phyloP scores from a whole-genome alignment of 2,113 vertebrate genomes.

The Chionis minor region DNA sequence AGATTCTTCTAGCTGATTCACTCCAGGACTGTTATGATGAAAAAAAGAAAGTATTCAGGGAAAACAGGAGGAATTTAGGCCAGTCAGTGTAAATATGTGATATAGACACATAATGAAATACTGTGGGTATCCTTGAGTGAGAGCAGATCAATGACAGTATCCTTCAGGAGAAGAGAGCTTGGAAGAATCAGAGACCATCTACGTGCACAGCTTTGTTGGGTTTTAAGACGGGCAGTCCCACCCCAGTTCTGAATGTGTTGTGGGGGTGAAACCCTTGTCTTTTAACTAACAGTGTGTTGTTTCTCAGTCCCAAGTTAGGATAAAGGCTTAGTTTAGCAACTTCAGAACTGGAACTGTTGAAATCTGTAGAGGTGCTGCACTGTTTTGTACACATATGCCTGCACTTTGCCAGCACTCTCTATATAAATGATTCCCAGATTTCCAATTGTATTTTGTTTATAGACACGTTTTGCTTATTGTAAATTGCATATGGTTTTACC shows the following conservation, averaged over 20 bases:
- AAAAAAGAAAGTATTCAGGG: not conserved
- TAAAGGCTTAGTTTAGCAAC: not conserved
- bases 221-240: not conserved
- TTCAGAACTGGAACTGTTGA: not conserved
- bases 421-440: conserved; percentile 71
- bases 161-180: not conserved
- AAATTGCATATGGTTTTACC: conserved; percentile 68
- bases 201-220: not conserved
- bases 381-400: conserved; percentile 48
- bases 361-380: conserved; percentile 55
- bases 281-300: not conserved
- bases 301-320: not conserved
- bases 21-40: not conserved
- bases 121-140: not conserved
- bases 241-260: not conserved
- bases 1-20: not conserved
- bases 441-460: conserved; percentile 71
- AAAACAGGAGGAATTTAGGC: not conserved
- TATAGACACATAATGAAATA: not conserved
- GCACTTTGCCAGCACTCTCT: conserved; percentile 57
- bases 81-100: not conserved
- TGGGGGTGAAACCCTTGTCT: not conserved
- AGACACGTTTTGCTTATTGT: conserved; percentile 63
- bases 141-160: not conserved
- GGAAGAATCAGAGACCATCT: not conserved